Evolutionary conservation across 2,113 vertebrate species (phyloP), one percentile per base, ranked within the genome.

Genomic region (Pseudolaguvia tuberculata): DNA sequence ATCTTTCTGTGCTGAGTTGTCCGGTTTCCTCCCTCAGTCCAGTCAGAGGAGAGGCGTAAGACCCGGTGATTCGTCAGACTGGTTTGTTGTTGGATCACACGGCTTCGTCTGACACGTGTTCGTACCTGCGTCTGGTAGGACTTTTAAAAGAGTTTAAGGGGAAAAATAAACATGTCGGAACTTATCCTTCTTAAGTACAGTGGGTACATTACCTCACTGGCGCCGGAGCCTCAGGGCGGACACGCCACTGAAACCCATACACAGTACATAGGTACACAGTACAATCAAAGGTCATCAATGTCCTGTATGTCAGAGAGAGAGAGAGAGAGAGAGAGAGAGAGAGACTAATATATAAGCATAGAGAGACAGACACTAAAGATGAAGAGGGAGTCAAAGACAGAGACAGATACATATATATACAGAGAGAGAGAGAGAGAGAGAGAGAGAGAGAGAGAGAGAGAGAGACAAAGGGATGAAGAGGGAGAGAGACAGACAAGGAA

Each of bases 61-160:
- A 50, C 5, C 50, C 42, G 17, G 29, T 13, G 55, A 67, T 53
- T 71, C 58, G 47, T 62, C 21, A 45, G 25, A 67, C 42, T n/a
- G 9, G 65, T 73, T 76, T 52, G 53, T 68, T 61, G 61, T 45
- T 47, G 42, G 51, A 23, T 51, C 20, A 9, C 21, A 39, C 27
- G 25, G 61, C 55, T 67, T 17, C 15, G 15, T 27, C 23, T 15
- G 20, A 73, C 76, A 76, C 15, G 47, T 5, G 65, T 45, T 65
- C 73, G 15, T 14, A 56, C 75, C 20, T 73, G 79, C 29, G 59
- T 72, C 8, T 53, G 74, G 42, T 8, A 25, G 55, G 59, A 35
- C 72, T 47, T 45, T 4, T 47, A 25, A 75, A 45, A 71, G 47
- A 72, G 47, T 12, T 55, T 58, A 11, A 48, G 58, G 61, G n/a